Base-by-base conservation (phyloP, 2,888 invertebrate species). In the Drosophila leonis region DNA sequence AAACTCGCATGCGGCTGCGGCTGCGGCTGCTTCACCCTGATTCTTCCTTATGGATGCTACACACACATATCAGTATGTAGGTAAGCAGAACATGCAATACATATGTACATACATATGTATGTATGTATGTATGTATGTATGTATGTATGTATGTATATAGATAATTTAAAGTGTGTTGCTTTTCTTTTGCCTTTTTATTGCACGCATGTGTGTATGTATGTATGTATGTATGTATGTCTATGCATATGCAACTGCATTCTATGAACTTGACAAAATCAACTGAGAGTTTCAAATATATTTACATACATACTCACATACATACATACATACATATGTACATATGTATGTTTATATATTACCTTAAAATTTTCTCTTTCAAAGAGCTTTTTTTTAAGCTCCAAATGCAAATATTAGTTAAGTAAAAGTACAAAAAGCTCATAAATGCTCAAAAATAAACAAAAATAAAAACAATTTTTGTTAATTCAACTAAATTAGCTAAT, bases 1-100 rank as follows among this genome's bases (percentile, higher is more conserved):
- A 41, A 15, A n/a, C 35, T 35, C 68, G 42, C 42, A 55, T 44
- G 52, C 35, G 60, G 56, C 77, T 74, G 42, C 42, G 42, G 41
- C 39, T 39, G 10, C 41, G 42, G 42, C 42, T 41, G 10, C 77
- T 74, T 31, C 51, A 56, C 39, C 71, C 48, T 44, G 33, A 12
- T 44, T 55, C 49, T 54, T 51, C 31, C 24, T 37, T 51, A 37
- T 52, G 59, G 59, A 60, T 60, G 57, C 63, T 59, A 49, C 31
- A 33, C n/a, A 49, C 31, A 33, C n/a, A n/a, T 20, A 42, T 67
- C 54, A 54, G 44, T 56, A 55, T 68, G 18, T 57, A 57, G 57
- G 49, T 69, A 51, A 68, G 42, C 41, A 35, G 48, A 68, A 8
- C 20, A 57, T 15, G 44, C 13, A 24, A 35, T 42, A 8, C 20